These are phyloP conservation scores for Frankliniella intonsa DNA, from an alignment of 2,888 invertebrate genomes.

Conservation along the genomic window DNA sequence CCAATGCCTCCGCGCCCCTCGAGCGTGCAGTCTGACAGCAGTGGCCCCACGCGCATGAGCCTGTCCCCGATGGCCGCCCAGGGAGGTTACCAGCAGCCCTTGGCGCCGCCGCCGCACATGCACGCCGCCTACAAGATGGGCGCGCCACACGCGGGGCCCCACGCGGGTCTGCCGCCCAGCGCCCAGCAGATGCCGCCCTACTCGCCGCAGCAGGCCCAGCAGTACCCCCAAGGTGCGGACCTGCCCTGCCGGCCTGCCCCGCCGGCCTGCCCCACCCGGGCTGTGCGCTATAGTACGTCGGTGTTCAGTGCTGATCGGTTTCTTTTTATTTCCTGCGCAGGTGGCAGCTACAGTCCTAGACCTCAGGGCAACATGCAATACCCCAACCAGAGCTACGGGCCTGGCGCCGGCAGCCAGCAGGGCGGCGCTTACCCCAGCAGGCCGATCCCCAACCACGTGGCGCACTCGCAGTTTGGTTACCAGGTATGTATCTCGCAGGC, in stretches of 20 bases:
- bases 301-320: conserved; percentile 25
- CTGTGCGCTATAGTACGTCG: background rate
- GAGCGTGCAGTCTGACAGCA: conserved; percentile 69
- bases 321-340: conserved; percentile 39
- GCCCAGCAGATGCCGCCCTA: conserved; percentile 54
- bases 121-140: conserved; percentile 58
- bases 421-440: conserved; percentile 47
- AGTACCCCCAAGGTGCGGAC: conserved; percentile 51
- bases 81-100: conserved; percentile 55
- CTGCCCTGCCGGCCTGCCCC: background rate
- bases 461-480: conserved; percentile 48
- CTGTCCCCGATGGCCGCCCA: conserved; percentile 66
- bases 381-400: conserved; percentile 49
- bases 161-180: conserved; percentile 34
- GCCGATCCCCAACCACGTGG: conserved; percentile 48
- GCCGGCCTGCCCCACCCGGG: background rate
- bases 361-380: conserved; percentile 52
- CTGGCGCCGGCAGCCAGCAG: conserved; percentile 50
- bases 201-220: conserved; percentile 50
- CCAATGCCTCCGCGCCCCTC: conserved; percentile 94
- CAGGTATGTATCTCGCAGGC: conserved; percentile 38
- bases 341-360: conserved; percentile 50
- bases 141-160: conserved; percentile 51
- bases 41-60: conserved; percentile 61
- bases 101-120: conserved; percentile 58